Percentiles rank a stretch among this genome's conserved stretches.
phyloP scores from a whole-genome alignment of 2,888 invertebrate genomes.

The Diarsia rubi region DNA sequence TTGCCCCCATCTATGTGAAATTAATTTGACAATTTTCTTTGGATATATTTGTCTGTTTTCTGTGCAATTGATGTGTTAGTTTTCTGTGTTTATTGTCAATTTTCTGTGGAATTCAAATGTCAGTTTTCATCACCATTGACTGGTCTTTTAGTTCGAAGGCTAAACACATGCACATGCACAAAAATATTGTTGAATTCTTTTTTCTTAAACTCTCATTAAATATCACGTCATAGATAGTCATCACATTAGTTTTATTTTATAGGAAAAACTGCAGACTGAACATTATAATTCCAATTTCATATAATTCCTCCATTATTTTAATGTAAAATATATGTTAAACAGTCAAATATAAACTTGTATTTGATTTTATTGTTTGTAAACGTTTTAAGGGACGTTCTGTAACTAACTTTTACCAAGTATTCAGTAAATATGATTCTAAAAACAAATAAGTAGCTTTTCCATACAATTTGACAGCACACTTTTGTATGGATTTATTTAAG shows the following conservation, averaged over 20 bases:
- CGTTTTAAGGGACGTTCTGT: background rate
- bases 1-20: too few relatives aligned
- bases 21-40: too few relatives aligned
- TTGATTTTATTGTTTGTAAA: background rate
- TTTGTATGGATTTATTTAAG: too few relatives aligned
- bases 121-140: background rate
- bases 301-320: background rate
- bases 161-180: background rate
- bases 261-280: conserved; percentile 50
- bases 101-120: background rate
- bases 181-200: conserved; percentile 15
- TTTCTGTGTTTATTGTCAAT: background rate
- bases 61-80: background rate
- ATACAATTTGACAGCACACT: background rate
- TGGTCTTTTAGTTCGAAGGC: background rate
- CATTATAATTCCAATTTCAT: conserved; percentile 30
- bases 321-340: background rate
- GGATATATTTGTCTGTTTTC: background rate
- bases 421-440: background rate
- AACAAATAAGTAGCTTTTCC: background rate
- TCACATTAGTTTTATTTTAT: conserved; percentile 39
- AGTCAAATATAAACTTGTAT: background rate
- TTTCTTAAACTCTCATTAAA: background rate
- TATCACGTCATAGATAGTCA: conserved; percentile 20
- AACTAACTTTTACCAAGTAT: background rate